Conservation (phyloP, 2,797 vertebrate genomes). For the Vultur gryphus region DNA sequence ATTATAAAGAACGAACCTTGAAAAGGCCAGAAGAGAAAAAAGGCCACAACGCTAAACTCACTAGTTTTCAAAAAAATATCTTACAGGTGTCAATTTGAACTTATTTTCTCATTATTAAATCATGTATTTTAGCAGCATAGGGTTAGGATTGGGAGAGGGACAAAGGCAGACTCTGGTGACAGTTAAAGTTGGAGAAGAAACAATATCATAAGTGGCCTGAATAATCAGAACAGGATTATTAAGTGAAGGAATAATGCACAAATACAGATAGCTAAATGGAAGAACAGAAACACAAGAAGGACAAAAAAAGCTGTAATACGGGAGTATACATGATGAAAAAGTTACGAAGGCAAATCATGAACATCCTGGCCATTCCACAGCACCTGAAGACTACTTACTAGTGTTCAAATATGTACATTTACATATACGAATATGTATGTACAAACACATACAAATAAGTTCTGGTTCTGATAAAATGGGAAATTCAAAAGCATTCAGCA, state of each 20-base stretch:
- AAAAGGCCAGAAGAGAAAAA: neutral
- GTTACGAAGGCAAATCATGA: neutral
- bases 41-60: neutral
- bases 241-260: neutral
- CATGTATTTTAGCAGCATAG: neutral
- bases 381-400: neutral
- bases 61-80: neutral
- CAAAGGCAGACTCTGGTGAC: neutral
- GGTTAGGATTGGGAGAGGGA: neutral
- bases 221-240: neutral
- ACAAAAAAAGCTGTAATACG: neutral
- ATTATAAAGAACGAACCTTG: neutral
- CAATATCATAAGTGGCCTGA: neutral
- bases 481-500: neutral
- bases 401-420: neutral
- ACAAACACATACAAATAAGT: neutral
- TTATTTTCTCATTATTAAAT: neutral
- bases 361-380: neutral
- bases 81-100: neutral
- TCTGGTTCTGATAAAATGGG: neutral
- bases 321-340: neutral
- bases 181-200: neutral
- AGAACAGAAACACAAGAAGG: neutral
- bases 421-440: neutral
- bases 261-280: neutral